phyloP scores from a whole-genome alignment of 2,888 invertebrate genomes.

The Teinopalpus imperialis region DNA sequence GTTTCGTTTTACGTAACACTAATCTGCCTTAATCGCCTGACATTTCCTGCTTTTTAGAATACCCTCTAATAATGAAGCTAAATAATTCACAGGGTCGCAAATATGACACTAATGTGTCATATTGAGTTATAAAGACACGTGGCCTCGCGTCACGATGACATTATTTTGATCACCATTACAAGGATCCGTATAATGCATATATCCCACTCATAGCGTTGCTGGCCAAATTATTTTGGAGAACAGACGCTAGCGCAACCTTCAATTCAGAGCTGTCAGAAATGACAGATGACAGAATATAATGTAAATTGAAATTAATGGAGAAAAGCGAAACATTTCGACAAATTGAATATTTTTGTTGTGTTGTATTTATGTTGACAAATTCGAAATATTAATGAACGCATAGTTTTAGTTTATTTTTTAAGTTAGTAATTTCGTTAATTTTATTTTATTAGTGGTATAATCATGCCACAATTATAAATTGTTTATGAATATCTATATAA shows the following conservation, averaged over 20 bases:
- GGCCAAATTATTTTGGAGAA: constrained; percentile 16
- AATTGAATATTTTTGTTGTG: not conserved
- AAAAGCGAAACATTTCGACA: not conserved
- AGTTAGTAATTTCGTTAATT: too few species aligned
- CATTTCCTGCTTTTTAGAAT: constrained; percentile 2
- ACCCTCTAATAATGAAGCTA: constrained; percentile 4
- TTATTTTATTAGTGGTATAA: too few species aligned
- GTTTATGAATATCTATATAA: too few species aligned
- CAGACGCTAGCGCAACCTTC: constrained; percentile 11
- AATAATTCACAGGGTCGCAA: constrained; percentile 11
- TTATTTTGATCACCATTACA: constrained; percentile 20
- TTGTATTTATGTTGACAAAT: not conserved
- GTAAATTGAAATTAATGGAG: constrained; percentile 11
- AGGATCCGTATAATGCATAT: constrained; percentile 14
- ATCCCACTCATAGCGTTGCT: constrained; percentile 9
- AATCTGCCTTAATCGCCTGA: constrained; percentile 1
- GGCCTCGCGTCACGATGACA: constrained; percentile 15
- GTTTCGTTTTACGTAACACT: not conserved
- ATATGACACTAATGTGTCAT: constrained; percentile 18
- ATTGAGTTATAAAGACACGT: constrained; percentile 15
- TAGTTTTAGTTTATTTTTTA: too few species aligned
- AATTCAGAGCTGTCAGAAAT: not conserved
- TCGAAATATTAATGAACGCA: too few species aligned
- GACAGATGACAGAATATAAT: constrained; percentile 14
- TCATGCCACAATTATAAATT: too few species aligned